A percentile compares a stretch with the other conserved stretches of the same genome.
These are phyloP conservation scores for Geodia barretti DNA, from an alignment of 37 sponge, comb jelly and placozoan species.

Conservation along the genomic window DNA sequence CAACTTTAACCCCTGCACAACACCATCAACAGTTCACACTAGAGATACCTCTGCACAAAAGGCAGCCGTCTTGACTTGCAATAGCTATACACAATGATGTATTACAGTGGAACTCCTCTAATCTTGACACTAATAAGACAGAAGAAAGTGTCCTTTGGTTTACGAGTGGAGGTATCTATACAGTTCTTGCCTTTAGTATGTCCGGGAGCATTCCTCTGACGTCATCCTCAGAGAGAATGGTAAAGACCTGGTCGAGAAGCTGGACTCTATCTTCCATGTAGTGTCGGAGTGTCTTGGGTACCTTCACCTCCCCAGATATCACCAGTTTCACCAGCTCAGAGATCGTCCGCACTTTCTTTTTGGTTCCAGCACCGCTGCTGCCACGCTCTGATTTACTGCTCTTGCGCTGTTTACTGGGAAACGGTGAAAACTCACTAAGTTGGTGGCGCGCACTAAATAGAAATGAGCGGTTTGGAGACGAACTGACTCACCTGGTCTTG, in stretches of 20 bases:
- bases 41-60: too few species aligned
- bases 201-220: slow-evolving; percentile 74
- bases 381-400: background rate
- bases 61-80: too few species aligned
- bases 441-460: background rate
- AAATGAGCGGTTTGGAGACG: too few species aligned
- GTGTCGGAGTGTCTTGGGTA: slow-evolving; percentile 43
- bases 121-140: background rate
- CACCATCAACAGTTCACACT: background rate
- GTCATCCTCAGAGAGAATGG: slow-evolving; percentile 57
- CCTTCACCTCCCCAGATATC: slow-evolving; percentile 27
- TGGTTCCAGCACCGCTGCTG: background rate
- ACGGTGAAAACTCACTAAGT: background rate
- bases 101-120: background rate
- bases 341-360: slow-evolving; percentile 18
- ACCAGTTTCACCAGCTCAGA: slow-evolving; percentile 57
- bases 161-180: background rate
- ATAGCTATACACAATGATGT: background rate
- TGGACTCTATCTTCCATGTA: slow-evolving; percentile 38
- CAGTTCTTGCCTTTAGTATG: slow-evolving; percentile 61
- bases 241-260: slow-evolving; percentile 73
- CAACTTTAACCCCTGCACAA: slow-evolving; percentile 52
- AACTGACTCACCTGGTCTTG: background rate
- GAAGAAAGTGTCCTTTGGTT: background rate
- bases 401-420: background rate